phyloP scores from a whole-genome alignment of 2,888 invertebrate species.

The Aphrophora alni region DNA sequence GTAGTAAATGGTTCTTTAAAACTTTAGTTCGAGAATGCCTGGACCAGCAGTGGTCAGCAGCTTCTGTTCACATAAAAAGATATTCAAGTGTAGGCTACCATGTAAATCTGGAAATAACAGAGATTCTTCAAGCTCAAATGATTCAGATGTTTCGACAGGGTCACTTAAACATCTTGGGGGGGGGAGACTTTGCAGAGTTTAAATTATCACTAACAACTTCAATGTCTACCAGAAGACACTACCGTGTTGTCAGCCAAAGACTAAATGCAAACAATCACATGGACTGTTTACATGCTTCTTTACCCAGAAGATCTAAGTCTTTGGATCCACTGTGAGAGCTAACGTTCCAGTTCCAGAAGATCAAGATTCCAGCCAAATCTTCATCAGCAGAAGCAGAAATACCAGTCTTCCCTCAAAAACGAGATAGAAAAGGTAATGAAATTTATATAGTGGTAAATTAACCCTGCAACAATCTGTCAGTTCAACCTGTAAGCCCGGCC shows the following conservation, averaged over 20 bases:
- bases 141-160: constrained; percentile 79
- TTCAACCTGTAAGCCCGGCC: too few relatives aligned
- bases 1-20: constrained; percentile 14
- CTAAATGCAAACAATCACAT: constrained; percentile 58
- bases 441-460: too few relatives aligned
- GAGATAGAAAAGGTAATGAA: constrained; percentile 55
- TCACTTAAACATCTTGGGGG: constrained; percentile 69
- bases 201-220: constrained; percentile 70
- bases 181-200: constrained; percentile 69
- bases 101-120: constrained; percentile 76
- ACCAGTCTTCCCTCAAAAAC: constrained; percentile 70
- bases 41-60: neutral
- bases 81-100: constrained; percentile 80
- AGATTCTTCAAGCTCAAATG: constrained; percentile 83
- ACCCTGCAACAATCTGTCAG: too few relatives aligned
- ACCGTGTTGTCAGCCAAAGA: constrained; percentile 62
- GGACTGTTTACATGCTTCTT: constrained; percentile 68
- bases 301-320: constrained; percentile 77
- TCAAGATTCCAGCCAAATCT: constrained; percentile 66
- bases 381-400: constrained; percentile 80
- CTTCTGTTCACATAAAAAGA: constrained; percentile 68
- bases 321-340: constrained; percentile 76
- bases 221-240: constrained; percentile 63
- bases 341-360: constrained; percentile 69
- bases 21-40: neutral